Evolutionary conservation across 2,797 vertebrate genomes (phyloP).

Genomic region (Alca torda): DNA sequence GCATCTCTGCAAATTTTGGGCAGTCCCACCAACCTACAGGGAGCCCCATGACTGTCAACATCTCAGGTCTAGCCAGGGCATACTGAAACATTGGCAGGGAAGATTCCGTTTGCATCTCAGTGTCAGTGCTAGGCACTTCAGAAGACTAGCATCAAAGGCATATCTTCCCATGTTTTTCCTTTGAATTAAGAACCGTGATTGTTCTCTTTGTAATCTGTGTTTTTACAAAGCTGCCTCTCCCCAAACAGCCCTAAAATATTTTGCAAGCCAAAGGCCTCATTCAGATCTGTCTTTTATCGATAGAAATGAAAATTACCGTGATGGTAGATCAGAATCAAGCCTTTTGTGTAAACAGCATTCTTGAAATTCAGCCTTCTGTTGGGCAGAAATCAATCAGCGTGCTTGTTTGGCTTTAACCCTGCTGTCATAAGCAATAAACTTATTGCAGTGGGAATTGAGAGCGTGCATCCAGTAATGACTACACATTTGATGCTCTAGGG

Average conservation of each 20-base stretch:
- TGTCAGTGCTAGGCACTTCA: not conserved
- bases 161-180: constrained; percentile 7
- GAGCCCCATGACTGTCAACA: not conserved
- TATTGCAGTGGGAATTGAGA: not conserved
- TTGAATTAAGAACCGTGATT: constrained; percentile 5
- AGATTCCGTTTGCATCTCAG: not conserved
- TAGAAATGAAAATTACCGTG: constrained; percentile 19
- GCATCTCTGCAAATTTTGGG: not conserved
- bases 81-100: not conserved
- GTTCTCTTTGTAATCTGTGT: not conserved
- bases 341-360: constrained; percentile 26
- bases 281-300: not conserved
- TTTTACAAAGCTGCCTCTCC: not conserved
- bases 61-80: not conserved
- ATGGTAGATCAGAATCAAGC: constrained; percentile 21
- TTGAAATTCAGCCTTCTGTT: constrained; percentile 42
- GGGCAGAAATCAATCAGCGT: constrained; percentile 40
- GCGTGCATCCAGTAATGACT: not conserved
- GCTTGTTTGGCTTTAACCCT: constrained; percentile 33
- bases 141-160: constrained; percentile 10
- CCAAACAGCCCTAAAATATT: not conserved
- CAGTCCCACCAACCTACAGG: not conserved
- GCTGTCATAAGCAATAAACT: constrained; percentile 35
- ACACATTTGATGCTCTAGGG: not conserved
- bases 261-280: not conserved